Evolutionary conservation across 2,888 invertebrate species (phyloP).

Genomic region (Drosophila mulleri): DNA sequence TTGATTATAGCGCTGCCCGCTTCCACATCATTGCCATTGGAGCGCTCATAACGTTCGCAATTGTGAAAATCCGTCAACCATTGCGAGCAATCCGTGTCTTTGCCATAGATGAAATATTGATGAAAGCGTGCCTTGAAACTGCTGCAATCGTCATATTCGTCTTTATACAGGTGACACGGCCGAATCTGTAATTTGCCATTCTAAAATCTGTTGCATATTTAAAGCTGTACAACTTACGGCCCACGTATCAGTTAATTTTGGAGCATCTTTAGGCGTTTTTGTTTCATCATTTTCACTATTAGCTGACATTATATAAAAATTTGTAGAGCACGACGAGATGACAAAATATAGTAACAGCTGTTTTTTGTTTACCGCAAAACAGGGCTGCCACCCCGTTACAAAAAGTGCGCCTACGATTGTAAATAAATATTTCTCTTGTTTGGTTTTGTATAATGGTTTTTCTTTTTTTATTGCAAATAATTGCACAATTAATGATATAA

Average conservation of each 20-base stretch:
- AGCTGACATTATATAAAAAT: constrained; percentile 59
- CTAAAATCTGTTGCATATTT: constrained; percentile 17
- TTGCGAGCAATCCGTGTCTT: constrained; percentile 89
- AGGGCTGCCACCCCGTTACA: constrained; percentile 34
- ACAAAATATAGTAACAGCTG: constrained; percentile 35
- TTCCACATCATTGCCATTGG: constrained; percentile 86
- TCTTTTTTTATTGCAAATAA: constrained; percentile 64
- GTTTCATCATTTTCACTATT: constrained; percentile 47
- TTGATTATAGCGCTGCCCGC: constrained; percentile 89
- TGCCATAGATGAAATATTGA: constrained; percentile 93
- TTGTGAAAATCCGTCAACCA: constrained; percentile 92
- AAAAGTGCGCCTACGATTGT: neutral
- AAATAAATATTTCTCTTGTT: neutral
- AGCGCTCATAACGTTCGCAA: constrained; percentile 89
- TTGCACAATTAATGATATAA: constrained; percentile 67
- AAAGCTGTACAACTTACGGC: constrained; percentile 64
- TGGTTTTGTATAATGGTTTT: constrained; percentile 38
- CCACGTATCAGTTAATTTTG: constrained; percentile 73
- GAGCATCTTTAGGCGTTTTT: constrained; percentile 35
- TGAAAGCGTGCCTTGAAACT: constrained; percentile 91
- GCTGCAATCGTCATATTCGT: constrained; percentile 92
- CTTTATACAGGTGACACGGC: constrained; percentile 91
- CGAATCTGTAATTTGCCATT: constrained; percentile 87
- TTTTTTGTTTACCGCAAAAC: constrained; percentile 39
- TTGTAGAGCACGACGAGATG: neutral